Evolutionary conservation across 2,797 vertebrate species (phyloP).

Genomic region (Lagocephalus sceleratus): DNA sequence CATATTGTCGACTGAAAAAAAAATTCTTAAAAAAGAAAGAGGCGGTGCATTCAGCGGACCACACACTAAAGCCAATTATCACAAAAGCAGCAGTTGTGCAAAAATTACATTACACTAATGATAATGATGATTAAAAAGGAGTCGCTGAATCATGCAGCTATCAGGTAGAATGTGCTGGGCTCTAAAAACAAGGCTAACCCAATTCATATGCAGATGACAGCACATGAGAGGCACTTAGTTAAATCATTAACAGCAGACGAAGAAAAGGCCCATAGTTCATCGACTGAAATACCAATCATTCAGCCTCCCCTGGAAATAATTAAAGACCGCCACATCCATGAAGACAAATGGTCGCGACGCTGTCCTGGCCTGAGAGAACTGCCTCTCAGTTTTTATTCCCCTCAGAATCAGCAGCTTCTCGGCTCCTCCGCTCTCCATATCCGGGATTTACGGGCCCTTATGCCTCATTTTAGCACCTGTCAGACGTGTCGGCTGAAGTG

Average conservation of each 20-base stretch:
- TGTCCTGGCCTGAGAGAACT: slow-evolving; percentile 22
- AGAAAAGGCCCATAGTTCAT: slow-evolving; percentile 50
- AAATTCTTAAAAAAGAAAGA: slow-evolving; percentile 13
- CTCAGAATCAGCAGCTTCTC: slow-evolving; percentile 27
- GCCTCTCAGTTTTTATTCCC: slow-evolving; percentile 15
- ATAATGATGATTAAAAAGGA: slow-evolving; percentile 47
- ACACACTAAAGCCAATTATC: slow-evolving; percentile 42
- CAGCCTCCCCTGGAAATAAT: slow-evolving; percentile 51
- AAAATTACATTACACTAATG: slow-evolving; percentile 44
- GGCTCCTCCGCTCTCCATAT: slow-evolving; percentile 15
- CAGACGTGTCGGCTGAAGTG: slow-evolving; percentile 41
- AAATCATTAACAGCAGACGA: slow-evolving; percentile 61
- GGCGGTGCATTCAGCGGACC: slow-evolving; percentile 12
- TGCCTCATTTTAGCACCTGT: slow-evolving; percentile 53
- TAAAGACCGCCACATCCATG: slow-evolving; percentile 48
- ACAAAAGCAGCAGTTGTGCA: slow-evolving; percentile 25
- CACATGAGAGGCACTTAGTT: slow-evolving; percentile 54
- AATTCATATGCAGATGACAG: slow-evolving; percentile 53
- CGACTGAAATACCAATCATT: slow-evolving; percentile 55
- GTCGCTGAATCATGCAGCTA: slow-evolving; percentile 32
- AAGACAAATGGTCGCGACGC: slow-evolving; percentile 43
- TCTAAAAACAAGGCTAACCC: slow-evolving; percentile 31
- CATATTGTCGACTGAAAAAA: slow-evolving; percentile 59
- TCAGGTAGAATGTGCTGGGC: slow-evolving; percentile 35
- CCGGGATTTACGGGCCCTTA: slow-evolving; percentile 36